phyloP scores from a whole-genome alignment of 1,140 invertebrate genomes.

The Ganaspis sp. region DNA sequence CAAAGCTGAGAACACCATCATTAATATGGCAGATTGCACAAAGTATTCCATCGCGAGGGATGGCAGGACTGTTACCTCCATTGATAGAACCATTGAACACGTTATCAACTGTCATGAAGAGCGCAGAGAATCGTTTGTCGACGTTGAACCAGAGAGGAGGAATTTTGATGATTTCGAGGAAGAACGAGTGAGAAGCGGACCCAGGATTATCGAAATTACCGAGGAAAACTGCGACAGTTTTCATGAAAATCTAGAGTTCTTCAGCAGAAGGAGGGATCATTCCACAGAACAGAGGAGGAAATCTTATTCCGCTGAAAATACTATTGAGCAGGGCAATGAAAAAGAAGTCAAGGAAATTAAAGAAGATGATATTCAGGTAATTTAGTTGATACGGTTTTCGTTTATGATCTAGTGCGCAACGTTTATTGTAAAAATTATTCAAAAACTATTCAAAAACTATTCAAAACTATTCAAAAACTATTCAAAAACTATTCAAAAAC shows the following conservation, averaged over 20 bases:
- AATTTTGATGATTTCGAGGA: conserved; percentile 44
- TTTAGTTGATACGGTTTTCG: too few relatives aligned
- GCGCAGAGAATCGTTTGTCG: conserved; percentile 5
- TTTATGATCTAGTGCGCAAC: too few relatives aligned
- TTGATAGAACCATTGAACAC: conserved; percentile 66
- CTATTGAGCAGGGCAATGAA: not conserved
- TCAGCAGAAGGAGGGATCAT: conserved; percentile 61
- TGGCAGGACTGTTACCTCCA: conserved; percentile 58
- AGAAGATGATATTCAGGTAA: not conserved
- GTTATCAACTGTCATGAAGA: conserved; percentile 61
- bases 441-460: too few relatives aligned
- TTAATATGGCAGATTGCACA: conserved; percentile 63
- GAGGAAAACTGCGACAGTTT: conserved; percentile 74
- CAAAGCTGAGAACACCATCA: conserved; percentile 66
- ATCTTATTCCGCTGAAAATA: conserved; percentile 10
- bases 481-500: too few relatives aligned
- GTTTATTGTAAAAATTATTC: too few relatives aligned
- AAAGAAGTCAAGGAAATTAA: not conserved
- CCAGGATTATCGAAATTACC: conserved; percentile 69
- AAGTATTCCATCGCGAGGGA: conserved; percentile 64
- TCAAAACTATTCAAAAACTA: too few relatives aligned
- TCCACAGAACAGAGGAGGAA: conserved; percentile 36
- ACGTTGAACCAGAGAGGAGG: conserved; percentile 23
- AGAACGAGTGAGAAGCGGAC: conserved; percentile 46
- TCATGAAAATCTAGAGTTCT: conserved; percentile 71